These are phyloP conservation scores for Spilogale gracilis DNA, from an alignment of 2,113 vertebrate genomes.

Conservation along the genomic window DNA sequence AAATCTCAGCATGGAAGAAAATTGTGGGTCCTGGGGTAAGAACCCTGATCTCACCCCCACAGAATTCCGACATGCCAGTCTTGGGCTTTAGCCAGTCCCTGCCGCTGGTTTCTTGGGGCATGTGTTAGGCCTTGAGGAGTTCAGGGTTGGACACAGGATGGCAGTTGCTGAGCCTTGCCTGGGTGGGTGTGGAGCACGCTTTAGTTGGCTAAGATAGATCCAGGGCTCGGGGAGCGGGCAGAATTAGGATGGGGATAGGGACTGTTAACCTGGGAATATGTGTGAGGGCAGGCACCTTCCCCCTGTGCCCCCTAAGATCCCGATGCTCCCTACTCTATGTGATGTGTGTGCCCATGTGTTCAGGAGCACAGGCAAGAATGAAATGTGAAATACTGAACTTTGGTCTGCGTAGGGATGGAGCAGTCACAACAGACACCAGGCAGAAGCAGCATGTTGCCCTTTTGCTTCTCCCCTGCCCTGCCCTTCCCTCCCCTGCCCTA, in stretches of 20 bases:
- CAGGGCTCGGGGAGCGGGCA: background rate
- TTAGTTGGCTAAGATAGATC: background rate
- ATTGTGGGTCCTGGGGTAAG: background rate
- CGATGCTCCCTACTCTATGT: background rate
- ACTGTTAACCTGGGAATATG: background rate
- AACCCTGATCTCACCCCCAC: background rate
- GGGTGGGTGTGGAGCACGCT: too few species aligned
- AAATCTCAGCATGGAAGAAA: background rate
- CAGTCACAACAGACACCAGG: background rate
- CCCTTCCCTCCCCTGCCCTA: too few species aligned
- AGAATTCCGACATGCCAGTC: background rate
- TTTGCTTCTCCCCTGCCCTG: background rate
- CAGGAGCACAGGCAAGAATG: background rate
- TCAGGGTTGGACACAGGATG: fast-evolving
- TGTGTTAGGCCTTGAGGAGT: background rate
- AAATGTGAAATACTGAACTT: background rate
- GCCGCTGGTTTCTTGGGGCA: conserved; percentile 2
- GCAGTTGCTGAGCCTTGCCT: background rate
- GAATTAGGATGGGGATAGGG: background rate
- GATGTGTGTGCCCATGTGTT: background rate
- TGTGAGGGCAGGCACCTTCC: background rate
- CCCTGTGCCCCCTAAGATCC: background rate
- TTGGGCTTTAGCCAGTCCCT: background rate
- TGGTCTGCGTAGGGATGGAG: background rate
- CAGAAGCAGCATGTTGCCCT: background rate